Conservation (phyloP, 2,888 invertebrate species). For the Psococerastis gibbosa region DNA sequence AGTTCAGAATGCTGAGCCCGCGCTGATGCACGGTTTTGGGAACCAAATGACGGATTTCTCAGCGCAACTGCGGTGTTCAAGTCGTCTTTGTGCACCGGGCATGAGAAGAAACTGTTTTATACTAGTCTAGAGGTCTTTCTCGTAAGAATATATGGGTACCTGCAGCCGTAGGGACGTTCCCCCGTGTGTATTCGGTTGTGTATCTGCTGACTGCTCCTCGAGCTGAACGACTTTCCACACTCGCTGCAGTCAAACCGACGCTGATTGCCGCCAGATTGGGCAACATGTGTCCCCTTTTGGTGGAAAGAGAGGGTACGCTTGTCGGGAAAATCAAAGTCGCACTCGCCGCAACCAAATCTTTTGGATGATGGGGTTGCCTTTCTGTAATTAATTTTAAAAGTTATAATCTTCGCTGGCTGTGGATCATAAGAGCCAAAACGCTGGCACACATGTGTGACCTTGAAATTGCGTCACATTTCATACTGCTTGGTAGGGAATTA, state of each 20-base stretch:
- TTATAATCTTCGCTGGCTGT: no score
- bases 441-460: no score
- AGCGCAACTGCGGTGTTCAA: no score
- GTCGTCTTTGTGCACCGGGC: no score
- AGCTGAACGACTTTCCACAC: slow-evolving; percentile 73
- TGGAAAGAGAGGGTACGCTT: slow-evolving; percentile 49
- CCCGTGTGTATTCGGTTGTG: slow-evolving; percentile 72
- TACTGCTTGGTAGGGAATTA: no score
- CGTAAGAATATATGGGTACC: slow-evolving; percentile 30
- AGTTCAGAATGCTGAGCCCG: no score
- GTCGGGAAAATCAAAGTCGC: slow-evolving; percentile 49
- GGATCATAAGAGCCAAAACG: no score
- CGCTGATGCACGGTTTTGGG: no score
- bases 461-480: no score
- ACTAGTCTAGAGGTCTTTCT: neutral
- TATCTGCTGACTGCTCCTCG: slow-evolving; percentile 49
- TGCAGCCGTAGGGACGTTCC: slow-evolving; percentile 66
- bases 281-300: slow-evolving; percentile 46
- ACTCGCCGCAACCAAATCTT: slow-evolving; percentile 50
- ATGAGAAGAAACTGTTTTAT: neutral
- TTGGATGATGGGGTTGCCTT: no score
- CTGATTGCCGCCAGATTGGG: slow-evolving; percentile 28
- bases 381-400: no score
- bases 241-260: slow-evolving; percentile 63
- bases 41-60: no score